phyloP scores from a whole-genome alignment of 2,113 vertebrate genomes.

The Oncorhynchus nerka region DNA sequence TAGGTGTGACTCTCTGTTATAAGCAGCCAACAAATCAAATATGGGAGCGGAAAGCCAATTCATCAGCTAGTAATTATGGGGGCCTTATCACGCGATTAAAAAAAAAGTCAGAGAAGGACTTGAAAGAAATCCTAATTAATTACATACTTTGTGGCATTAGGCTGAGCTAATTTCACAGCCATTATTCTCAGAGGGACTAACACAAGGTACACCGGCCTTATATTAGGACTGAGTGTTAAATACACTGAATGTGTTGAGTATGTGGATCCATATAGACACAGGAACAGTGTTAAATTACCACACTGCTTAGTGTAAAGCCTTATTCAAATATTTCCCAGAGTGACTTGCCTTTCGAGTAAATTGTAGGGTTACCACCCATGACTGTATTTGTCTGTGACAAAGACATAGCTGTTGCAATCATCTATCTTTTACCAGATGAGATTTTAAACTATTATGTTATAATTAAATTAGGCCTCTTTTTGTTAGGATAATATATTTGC shows the following conservation, averaged over 20 bases:
- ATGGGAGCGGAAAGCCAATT: constrained; percentile 3
- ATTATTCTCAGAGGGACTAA: background rate
- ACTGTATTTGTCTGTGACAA: too few species aligned
- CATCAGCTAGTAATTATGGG: constrained; percentile 7
- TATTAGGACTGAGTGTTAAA: background rate
- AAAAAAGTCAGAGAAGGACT: background rate
- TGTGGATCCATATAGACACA: background rate
- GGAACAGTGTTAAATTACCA: too few species aligned
- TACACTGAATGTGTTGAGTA: background rate
- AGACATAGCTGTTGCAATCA: too few species aligned
- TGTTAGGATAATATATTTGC: background rate
- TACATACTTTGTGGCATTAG: constrained; percentile 30
- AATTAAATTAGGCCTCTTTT: background rate
- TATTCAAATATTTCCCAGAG: too few species aligned
- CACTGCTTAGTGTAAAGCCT: too few species aligned
- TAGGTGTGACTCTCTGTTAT: background rate
- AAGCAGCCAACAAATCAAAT: constrained; percentile 10
- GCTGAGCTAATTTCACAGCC: constrained; percentile 10
- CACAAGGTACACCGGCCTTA: background rate
- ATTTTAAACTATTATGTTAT: background rate
- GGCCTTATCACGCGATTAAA: constrained; percentile 6
- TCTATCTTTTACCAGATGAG: background rate
- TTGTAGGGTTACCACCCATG: too few species aligned
- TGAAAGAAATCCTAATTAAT: constrained; percentile 19
- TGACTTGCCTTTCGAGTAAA: too few species aligned